Percentiles rank a stretch among this genome's conserved stretches.
These are phyloP conservation scores for Deilephila porcellus DNA, from an alignment of 2,888 invertebrate species.

Conservation along the genomic window DNA sequence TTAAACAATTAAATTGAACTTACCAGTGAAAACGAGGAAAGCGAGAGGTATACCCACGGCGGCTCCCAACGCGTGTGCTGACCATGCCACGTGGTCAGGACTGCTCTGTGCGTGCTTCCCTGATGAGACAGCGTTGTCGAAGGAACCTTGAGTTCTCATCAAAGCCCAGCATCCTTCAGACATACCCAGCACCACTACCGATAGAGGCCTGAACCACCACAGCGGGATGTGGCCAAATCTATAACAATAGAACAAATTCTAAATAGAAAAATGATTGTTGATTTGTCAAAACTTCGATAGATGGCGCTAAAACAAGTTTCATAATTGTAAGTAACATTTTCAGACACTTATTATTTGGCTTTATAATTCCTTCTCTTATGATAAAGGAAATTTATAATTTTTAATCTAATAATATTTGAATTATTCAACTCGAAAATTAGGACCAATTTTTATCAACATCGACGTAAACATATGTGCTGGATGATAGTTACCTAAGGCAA, in stretches of 20 bases:
- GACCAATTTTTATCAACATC: no score
- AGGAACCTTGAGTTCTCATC: slow-evolving; percentile 9
- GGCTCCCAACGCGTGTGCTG: slow-evolving; percentile 89
- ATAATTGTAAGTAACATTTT: no score
- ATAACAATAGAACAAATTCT: slow-evolving; percentile 15
- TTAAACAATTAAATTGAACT: slow-evolving; percentile 31
- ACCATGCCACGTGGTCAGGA: slow-evolving; percentile 85
- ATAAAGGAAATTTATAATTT: no score
- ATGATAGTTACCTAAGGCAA: slow-evolving; percentile 77
- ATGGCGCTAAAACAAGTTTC: no score
- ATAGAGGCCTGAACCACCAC: slow-evolving; percentile 84
- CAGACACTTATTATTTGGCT: no score
- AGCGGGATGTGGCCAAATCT: slow-evolving; percentile 76
- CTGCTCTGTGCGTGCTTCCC: slow-evolving; percentile 42
- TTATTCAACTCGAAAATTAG: no score
- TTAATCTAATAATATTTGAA: no score
- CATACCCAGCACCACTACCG: slow-evolving; percentile 86
- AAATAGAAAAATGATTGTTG: no score
- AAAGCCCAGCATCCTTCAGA: slow-evolving; percentile 32
- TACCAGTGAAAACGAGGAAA: slow-evolving; percentile 83
- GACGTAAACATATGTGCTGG: no score
- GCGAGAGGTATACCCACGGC: slow-evolving; percentile 87
- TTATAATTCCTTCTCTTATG: no score
- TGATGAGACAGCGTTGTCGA: neutral
- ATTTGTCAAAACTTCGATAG: no score